Percentiles rank a stretch among this genome's conserved stretches.
phyloP scores from a whole-genome alignment of 1,140 invertebrate genomes.

The Drosophila ananassae region DNA sequence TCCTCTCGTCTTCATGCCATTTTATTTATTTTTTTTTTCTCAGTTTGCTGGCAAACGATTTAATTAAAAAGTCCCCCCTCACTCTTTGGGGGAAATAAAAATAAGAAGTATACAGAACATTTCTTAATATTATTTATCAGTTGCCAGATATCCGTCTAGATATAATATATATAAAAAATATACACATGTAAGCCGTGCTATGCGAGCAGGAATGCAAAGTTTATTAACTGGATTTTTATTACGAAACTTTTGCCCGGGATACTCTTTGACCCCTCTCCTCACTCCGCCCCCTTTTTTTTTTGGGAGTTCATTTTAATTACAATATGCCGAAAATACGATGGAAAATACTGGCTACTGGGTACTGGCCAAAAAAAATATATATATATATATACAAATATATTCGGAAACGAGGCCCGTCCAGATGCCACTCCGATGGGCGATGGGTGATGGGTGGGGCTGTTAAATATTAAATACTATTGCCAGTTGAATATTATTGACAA shows the following conservation, averaged over 20 bases:
- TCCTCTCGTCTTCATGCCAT: slow-evolving; percentile 13
- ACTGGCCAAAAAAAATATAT: not conserved
- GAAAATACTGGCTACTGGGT: not conserved
- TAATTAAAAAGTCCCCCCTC: slow-evolving; percentile 53
- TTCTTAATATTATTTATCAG: slow-evolving; percentile 51
- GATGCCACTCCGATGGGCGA: not conserved
- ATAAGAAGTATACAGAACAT: slow-evolving; percentile 17
- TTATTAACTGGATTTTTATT: slow-evolving; percentile 72
- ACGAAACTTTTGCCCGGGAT: slow-evolving; percentile 49
- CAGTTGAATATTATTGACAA: not conserved
- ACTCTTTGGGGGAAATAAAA: not conserved
- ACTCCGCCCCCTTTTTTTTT: not conserved
- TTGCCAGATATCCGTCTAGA: slow-evolving; percentile 2
- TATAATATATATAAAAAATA: slow-evolving; percentile 8
- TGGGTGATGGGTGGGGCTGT: not conserved
- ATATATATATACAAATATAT: too few species aligned
- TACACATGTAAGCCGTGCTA: slow-evolving; percentile 15
- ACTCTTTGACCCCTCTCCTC: not conserved
- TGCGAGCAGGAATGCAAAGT: slow-evolving; percentile 35
- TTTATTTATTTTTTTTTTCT: slow-evolving; percentile 7
- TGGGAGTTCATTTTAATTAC: slow-evolving; percentile 62
- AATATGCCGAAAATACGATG: slow-evolving; percentile 32
- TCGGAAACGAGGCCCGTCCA: not conserved
- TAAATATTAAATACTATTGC: not conserved
- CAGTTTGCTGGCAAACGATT: slow-evolving; percentile 25